Base-by-base conservation (phyloP, 2,888 invertebrate species). In the Agelastica alni region DNA sequence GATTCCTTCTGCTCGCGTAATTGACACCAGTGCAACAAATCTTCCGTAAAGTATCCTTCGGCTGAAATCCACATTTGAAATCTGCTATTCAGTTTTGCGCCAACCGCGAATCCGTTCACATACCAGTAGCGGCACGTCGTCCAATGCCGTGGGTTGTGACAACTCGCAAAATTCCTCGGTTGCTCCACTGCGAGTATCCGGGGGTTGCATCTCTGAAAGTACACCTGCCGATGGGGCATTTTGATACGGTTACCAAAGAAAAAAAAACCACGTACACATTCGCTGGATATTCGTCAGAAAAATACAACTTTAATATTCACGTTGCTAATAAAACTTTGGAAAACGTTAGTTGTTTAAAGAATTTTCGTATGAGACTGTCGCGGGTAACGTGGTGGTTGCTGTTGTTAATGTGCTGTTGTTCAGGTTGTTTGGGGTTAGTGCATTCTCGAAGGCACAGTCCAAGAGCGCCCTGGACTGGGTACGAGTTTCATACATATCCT, bases 401-500 rank as follows among this genome's bases (percentile, higher is more conserved):
- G 51, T 39, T 52, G 13, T 41, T 54, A 14, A 46, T 36, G 42
- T 49, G 55, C 45, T 49, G 37, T 45, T 20, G 52, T 14, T 20
- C 45, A 18, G 14, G 30, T 4, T 41, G 47, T 32, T 43, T 41
- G 17, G 34, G 43, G 12, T 42, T 52, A 41, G 54, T 52, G 52
- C 37, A 51, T 14, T 30, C 37, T 6, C 39, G 49, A 10, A 39
- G 20, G 10, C n/a, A 12, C 12, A 26, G 36, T 10, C 28, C 34
- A 6, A 44, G 44, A 1, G 14, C 26, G 1, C 30, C 54, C 3
- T 60, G 60, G 60, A 49, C 31, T 22, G 60, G 56, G 7, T 44
- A 57, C 37, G 48, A 51, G 13, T 61, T 55, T 34, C 55, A 61
- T 32, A 57, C 54, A 2, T 61, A 61, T 14, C 61, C 61, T 2